Evolutionary conservation across 2,888 invertebrate species (phyloP), one percentile per base, ranked within the genome.

Genomic region (Hemicrepidius hirtus): DNA sequence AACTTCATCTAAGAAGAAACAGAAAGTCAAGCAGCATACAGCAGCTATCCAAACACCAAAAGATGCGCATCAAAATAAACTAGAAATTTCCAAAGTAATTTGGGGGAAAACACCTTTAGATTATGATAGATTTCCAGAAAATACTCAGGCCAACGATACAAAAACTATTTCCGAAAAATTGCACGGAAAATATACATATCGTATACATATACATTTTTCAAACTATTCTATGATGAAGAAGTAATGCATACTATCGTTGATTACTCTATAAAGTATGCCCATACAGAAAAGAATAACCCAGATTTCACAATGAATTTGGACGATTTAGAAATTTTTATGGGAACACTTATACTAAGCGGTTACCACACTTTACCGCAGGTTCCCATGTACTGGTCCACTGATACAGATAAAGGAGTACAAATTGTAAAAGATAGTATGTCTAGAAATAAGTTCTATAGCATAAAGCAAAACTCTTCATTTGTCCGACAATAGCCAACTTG

Each of bases 381-480:
- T 9, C 2, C 9, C 3, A 12, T 49, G 49, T 49, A 49, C 13
- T 49, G 49, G 49, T 16, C 18, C 7, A 9, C 18, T 6, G 49
- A 16, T 20, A 10, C 12, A 18, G 46, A 49, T 18, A 24, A 20
- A 20, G 49, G 49, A 16, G 49, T 18, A 12, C 21, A 12, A 21
- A 18, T 49, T 28, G 53, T 53, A 24, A 28, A 28, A n/a, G 16
- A 53, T 9, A 13, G n/a, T 2, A 53, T 24, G 53, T 53, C 53
- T 5, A 21, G 53, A 53, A 53, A 24, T n/a, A 49, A 24, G 16
- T 49, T 49, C 9, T 21, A 3, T 12, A 24, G 24, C 4, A 49
- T 49, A 66, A 77, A 77, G 63, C 24, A 80, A 80, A 65, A 78
- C n/a, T 60, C 9, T 76, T 7, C 77, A 80, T 71, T 46, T 80